Base-by-base conservation (phyloP, 2,113 vertebrate species). In the Otocyon megalotis region DNA sequence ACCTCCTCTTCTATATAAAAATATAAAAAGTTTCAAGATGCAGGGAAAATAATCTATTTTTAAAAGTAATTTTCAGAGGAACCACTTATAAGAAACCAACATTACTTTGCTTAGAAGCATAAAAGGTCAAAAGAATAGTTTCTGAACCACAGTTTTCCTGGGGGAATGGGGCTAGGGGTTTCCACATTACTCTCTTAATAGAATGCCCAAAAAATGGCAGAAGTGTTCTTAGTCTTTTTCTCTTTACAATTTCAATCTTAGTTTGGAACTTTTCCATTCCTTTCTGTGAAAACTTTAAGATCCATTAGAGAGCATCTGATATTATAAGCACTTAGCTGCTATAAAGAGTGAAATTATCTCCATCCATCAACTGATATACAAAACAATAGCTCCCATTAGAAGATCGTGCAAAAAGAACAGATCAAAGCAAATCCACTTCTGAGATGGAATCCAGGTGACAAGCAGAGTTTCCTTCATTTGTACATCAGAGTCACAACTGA, bases 261-360 rank as follows among this genome's bases (percentile, higher is more conserved):
- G 16, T 30, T 94, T 94, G 96, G 60, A 95, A 90, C 10, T 56
- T 90, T 93, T 74, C 17, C 26, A 85, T 79, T 90, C 4, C 8
- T 83, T 96, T 96, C 43, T 19, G 2, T 87, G 56, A 88, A 95
- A 93, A 88, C n/a, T 91, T 97, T 80, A 82, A 86, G 50, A 88
- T 92, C 50, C 53, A 69, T 87, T 95, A 93, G 28, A 96, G 72
- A 96, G 7, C 65, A 84, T 58, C 19, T 89, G 90, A 86, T 74
- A 50, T 63, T 90, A 58, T 50, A 48, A 92, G 87, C 77, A 97
- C 90, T 95, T 96, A 90, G 54, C 35, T 88, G 54, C 37, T 93
- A n/a, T 86, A 81, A 94, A 93, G 50, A 85, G 11, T 77, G 54
- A 94, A 97, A 96, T 88, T 63, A 72, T 96, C 69, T 71, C 62